Base-by-base conservation (phyloP, 2,888 invertebrate genomes). In the Fissipunctia ypsillon region DNA sequence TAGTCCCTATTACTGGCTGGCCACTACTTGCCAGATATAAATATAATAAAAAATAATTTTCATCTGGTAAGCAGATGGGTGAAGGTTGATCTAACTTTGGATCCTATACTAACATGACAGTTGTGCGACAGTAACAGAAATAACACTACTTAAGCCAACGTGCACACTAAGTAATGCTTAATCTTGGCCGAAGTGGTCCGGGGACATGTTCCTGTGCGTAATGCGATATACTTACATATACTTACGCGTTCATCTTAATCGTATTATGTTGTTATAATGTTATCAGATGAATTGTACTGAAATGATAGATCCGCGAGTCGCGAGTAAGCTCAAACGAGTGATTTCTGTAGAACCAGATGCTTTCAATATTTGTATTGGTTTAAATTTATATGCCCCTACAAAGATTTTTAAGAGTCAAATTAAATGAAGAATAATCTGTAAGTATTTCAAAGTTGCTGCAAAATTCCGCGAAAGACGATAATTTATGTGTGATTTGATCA, bases 231-330 rank as follows among this genome's bases (percentile, higher is more conserved):
- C n/a, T 52, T 35, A 35, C 35, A 3, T n/a, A n/a, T n/a, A n/a
- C n/a, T 60, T 38, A 38, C 57, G 19, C 45, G 19, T 75, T 80
- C 74, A 82, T 80, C 60, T 69, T 57, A 72, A 70, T 73, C 68
- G 68, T 81, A 78, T 76, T 35, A 65, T 45, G 25, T 70, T 48
- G 50, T 78, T 43, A 81, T 81, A 81, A 73, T 78, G 68, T 68
- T 67, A 72, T 72, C 25, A 52, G 38, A 74, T 84, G 74, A 73
- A 74, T 45, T 35, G 54, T 35, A 60, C 31, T 43, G 28, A 43
- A 48, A n/a, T 43, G 25, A n/a, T 38, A 25, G 4, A 14, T 66
- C 14, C 10, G 25, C 12, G 38, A 22, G 22, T 25, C 12, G 41
- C 25, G 28, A 28, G 25, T 31, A 19, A 31, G 38, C 60, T 60